Percentiles rank a stretch among this genome's conserved stretches.
phyloP scores from a whole-genome alignment of 2,113 vertebrate species.

The Pampusana beccarii region DNA sequence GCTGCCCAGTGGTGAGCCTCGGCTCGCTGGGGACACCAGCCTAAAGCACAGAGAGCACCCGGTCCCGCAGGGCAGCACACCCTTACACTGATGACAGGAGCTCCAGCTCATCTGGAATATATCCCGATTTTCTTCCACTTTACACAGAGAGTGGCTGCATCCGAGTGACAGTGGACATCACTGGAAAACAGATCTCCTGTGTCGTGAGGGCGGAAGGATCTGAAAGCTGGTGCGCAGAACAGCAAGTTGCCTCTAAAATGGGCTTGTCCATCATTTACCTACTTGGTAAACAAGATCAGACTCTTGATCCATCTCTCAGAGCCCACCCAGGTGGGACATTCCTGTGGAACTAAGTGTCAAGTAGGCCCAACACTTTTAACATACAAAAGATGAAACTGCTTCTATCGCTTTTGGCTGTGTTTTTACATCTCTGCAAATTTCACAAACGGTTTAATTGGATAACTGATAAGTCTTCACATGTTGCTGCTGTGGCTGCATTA shows the following conservation, averaged over 20 bases:
- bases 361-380: not conserved
- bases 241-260: not conserved
- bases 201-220: not conserved
- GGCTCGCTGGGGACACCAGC: not conserved
- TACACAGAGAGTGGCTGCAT: not conserved
- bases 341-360: not conserved
- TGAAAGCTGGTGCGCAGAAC: not conserved
- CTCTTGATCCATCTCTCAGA: not conserved
- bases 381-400: not conserved
- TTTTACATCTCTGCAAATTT: not conserved
- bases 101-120: not conserved
- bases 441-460: not conserved
- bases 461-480: not conserved
- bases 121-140: not conserved
- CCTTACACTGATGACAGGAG: not conserved
- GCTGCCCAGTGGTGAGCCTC: not conserved
- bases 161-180: not conserved
- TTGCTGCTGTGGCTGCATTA: not conserved
- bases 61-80: not conserved
- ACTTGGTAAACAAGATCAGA: not conserved
- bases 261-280: not conserved
- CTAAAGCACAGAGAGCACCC: not conserved
- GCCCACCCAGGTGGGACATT: not conserved
- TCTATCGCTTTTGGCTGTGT: accelerated
- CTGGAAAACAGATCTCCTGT: not conserved